Conservation (phyloP, 2,888 invertebrate genomes). For the Crocallis elinguaria region DNA sequence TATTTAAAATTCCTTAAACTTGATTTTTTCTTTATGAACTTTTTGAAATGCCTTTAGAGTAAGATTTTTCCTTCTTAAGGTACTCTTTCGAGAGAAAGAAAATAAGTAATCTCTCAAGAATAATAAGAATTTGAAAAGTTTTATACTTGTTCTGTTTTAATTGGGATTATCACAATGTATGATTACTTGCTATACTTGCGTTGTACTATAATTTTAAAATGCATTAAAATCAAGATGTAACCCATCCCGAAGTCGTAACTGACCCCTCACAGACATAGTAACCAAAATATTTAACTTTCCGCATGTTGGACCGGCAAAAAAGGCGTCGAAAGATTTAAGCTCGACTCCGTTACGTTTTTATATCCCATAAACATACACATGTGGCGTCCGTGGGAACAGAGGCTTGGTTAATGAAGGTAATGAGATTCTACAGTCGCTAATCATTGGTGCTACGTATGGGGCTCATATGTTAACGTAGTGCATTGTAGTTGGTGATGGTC, state of each 20-base stretch:
- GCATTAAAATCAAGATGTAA: background rate
- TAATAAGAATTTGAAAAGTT: too few species aligned
- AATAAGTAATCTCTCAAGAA: too few species aligned
- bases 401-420: constrained; percentile 63
- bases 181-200: background rate
- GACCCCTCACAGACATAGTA: constrained; percentile 7
- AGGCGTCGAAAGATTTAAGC: constrained; percentile 67
- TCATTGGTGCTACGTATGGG: constrained; percentile 45
- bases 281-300: constrained; percentile 50
- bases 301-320: constrained; percentile 49
- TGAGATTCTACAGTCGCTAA: constrained; percentile 70
- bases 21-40: background rate
- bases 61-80: too few species aligned
- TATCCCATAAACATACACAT: constrained; percentile 67
- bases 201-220: background rate
- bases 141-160: too few species aligned
- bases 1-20: constrained; percentile 5
- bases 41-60: too few species aligned
- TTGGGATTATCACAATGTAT: background rate
- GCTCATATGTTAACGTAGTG: constrained; percentile 29
- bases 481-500: constrained; percentile 23
- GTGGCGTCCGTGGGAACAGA: constrained; percentile 72
- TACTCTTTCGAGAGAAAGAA: too few species aligned
- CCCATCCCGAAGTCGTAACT: constrained; percentile 3
- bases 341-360: constrained; percentile 56